Conservation (phyloP, 2,113 vertebrate genomes). For the Colius striatus region DNA sequence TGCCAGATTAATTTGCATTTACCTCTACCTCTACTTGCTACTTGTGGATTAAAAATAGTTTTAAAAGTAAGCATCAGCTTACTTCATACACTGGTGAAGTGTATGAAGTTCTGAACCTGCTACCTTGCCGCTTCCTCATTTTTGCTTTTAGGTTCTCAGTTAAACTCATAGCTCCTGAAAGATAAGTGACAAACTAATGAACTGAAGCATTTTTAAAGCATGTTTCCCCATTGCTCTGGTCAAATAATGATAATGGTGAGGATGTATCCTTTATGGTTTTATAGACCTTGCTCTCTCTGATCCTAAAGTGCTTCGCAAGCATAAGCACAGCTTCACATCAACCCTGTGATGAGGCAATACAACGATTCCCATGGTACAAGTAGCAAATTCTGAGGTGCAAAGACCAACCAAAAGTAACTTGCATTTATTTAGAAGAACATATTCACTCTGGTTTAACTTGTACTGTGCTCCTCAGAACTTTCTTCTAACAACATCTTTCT, state of each 20-base stretch:
- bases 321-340: slow-evolving; percentile 4
- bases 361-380: not conserved
- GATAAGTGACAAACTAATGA: not conserved
- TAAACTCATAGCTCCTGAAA: not conserved
- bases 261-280: slow-evolving; percentile 30
- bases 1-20: not conserved
- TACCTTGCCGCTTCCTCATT: not conserved
- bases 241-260: not conserved
- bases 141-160: not conserved
- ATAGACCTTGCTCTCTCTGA: not conserved
- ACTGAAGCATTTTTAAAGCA: slow-evolving; percentile 4
- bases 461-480: not conserved
- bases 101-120: not conserved
- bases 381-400: not conserved
- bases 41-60: not conserved
- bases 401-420: not conserved
- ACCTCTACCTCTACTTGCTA: slow-evolving; percentile 6
- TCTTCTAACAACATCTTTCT: not conserved
- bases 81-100: not conserved
- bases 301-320: slow-evolving; percentile 26
- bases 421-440: not conserved
- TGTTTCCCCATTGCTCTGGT: slow-evolving; percentile 24
- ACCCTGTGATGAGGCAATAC: not conserved
- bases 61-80: not conserved
- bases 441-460: not conserved